phyloP scores from a whole-genome alignment of 2,113 vertebrate genomes.

The Pavo muticus region DNA sequence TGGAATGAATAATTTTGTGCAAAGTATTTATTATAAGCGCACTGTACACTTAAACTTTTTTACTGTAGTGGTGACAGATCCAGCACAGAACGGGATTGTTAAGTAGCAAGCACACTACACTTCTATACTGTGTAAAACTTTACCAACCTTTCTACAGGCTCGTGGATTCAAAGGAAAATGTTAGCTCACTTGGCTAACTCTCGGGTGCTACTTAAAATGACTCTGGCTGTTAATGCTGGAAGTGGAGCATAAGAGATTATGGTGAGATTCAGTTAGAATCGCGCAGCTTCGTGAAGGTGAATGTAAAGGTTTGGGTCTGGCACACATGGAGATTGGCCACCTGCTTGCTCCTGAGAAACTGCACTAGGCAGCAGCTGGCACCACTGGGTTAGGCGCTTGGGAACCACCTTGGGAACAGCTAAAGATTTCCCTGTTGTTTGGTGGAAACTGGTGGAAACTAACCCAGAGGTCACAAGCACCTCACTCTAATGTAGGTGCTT shows the following conservation, averaged over 20 bases:
- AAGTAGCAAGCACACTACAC: constrained; percentile 56
- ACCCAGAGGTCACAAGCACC: background rate
- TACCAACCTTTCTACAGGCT: constrained; percentile 64
- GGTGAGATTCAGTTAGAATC: background rate
- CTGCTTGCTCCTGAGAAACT: fast-evolving
- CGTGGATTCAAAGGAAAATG: constrained; percentile 73
- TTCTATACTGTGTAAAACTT: constrained; percentile 65
- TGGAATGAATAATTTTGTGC: constrained; percentile 80
- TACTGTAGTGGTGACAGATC: constrained; percentile 82
- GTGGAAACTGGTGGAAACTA: background rate
- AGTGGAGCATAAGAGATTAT: background rate
- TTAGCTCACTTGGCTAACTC: constrained; percentile 67
- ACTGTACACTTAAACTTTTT: constrained; percentile 75
- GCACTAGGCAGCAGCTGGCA: background rate
- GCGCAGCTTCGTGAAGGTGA: background rate
- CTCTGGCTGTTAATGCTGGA: constrained; percentile 6
- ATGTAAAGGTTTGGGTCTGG: background rate
- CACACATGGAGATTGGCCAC: fast-evolving
- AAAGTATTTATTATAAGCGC: constrained; percentile 81
- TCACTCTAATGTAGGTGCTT: background rate
- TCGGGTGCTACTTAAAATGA: constrained; percentile 23
- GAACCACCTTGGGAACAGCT: background rate
- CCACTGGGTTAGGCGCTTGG: background rate
- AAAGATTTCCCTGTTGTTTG: background rate
- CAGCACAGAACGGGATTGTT: constrained; percentile 78